Evolutionary conservation across 1,140 invertebrate genomes (phyloP).

Genomic region (Acromyrmex charruanus): DNA sequence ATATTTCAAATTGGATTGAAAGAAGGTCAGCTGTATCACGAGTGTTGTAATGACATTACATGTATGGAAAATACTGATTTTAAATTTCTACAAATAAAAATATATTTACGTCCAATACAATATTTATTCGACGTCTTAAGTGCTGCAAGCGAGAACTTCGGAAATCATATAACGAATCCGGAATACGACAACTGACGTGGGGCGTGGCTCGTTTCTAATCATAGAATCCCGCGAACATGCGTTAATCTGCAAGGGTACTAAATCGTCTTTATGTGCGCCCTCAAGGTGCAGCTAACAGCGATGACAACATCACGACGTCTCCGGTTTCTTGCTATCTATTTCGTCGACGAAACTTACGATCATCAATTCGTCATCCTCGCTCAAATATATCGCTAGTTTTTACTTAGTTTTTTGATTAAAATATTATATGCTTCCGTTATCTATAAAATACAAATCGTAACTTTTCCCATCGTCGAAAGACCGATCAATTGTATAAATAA

Average conservation of each 20-base stretch:
- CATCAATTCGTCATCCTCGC: not conserved
- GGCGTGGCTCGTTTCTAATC: conserved; percentile 70
- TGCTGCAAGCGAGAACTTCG: conserved; percentile 10
- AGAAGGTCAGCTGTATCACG: not conserved
- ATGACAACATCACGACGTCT: conserved; percentile 42
- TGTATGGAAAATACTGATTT: not conserved
- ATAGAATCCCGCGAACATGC: conserved; percentile 71
- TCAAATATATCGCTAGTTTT: not conserved
- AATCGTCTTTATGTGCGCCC: conserved; percentile 60
- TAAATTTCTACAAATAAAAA: not conserved
- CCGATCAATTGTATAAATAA: not conserved
- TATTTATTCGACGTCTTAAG: not conserved
- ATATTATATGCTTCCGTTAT: not conserved
- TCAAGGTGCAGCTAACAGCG: conserved; percentile 18
- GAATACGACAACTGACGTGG: conserved; percentile 28
- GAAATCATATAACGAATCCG: conserved; percentile 40
- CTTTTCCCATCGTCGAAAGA: not conserved
- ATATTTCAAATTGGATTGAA: not conserved
- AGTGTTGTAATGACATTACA: not conserved
- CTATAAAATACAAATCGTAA: not conserved
- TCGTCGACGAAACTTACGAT: conserved; percentile 17
- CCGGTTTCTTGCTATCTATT: conserved; percentile 34
- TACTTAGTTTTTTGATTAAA: not conserved
- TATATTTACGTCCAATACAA: not conserved
- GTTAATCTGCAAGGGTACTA: conserved; percentile 66